A percentile compares a stretch with the other conserved stretches of the same genome.
Conservation (phyloP, 2,113 vertebrate genomes). For the Indri indri region DNA sequence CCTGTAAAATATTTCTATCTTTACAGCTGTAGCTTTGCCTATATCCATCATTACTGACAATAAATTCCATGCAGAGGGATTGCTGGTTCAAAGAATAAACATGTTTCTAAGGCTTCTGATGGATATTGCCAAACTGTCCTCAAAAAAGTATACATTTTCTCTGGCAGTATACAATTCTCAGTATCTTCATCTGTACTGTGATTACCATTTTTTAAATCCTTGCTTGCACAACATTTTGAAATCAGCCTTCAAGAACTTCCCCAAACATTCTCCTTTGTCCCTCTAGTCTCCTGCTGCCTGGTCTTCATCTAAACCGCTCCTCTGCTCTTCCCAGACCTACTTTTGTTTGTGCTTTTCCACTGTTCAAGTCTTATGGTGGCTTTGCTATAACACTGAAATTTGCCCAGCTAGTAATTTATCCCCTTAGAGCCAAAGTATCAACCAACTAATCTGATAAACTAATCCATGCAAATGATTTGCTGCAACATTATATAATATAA, state of each 20-base stretch:
- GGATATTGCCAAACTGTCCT: neutral
- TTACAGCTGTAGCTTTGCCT: neutral
- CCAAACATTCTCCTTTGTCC: neutral
- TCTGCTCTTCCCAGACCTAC: neutral
- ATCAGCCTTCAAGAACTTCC: neutral
- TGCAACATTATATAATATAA: neutral
- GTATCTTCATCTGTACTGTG: neutral
- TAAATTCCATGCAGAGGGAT: neutral
- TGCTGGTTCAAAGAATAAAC: neutral
- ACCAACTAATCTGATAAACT: constrained; percentile 18
- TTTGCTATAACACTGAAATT: neutral
- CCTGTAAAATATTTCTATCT: neutral
- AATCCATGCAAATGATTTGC: neutral
- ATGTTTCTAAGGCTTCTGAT: neutral
- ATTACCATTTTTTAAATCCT: neutral
- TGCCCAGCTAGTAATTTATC: neutral
- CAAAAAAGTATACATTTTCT: neutral
- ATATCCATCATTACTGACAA: neutral
- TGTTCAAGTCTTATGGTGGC: neutral
- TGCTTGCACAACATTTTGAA: neutral
- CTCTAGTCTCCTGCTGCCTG: neutral
- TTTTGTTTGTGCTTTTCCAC: neutral
- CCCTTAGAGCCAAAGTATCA: neutral
- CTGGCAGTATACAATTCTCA: neutral
- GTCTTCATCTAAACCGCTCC: neutral